Percentiles rank a stretch among this genome's conserved stretches.
Conservation (phyloP, 1,140 invertebrate species). For the Carcinoscorpius rotundicauda region DNA sequence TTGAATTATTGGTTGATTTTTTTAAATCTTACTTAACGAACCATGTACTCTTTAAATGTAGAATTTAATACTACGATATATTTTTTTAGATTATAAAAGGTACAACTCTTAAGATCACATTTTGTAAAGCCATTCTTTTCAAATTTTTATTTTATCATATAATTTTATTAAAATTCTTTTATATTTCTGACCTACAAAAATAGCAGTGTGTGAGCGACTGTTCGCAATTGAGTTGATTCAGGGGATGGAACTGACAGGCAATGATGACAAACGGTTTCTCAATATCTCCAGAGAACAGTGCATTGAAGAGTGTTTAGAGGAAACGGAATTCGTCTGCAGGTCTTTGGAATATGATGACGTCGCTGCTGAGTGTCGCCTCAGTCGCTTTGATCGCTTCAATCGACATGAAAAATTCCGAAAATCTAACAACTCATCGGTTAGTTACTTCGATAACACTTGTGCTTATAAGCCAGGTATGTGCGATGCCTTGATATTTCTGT, state of each 20-base stretch:
- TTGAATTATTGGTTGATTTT: not conserved
- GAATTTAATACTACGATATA: too few species aligned
- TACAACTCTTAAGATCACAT: too few species aligned
- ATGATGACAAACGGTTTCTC: constrained; percentile 2
- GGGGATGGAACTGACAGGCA: constrained; percentile 10
- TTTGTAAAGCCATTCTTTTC: too few species aligned
- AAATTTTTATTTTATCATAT: too few species aligned
- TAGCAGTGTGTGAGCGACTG: constrained; percentile 12
- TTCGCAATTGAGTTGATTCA: constrained; percentile 14
- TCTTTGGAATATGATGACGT: constrained; percentile 78
- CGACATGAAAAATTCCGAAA: constrained; percentile 9
- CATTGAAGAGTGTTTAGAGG: constrained; percentile 70
- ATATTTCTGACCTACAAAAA: not conserved
- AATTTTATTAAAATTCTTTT: not conserved
- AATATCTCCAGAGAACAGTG: constrained; percentile 56
- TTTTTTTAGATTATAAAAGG: too few species aligned
- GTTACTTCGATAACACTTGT: constrained; percentile 16
- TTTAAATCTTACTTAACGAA: not conserved
- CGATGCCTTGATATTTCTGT: not conserved
- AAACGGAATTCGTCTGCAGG: constrained; percentile 77
- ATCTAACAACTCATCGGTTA: not conserved
- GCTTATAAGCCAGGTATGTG: constrained; percentile 9
- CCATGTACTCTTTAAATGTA: too few species aligned
- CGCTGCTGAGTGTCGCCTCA: constrained; percentile 69
- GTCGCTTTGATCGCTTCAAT: constrained; percentile 63